Conservation (phyloP, 2,888 invertebrate species). For the Sceliomorpha sp. region DNA sequence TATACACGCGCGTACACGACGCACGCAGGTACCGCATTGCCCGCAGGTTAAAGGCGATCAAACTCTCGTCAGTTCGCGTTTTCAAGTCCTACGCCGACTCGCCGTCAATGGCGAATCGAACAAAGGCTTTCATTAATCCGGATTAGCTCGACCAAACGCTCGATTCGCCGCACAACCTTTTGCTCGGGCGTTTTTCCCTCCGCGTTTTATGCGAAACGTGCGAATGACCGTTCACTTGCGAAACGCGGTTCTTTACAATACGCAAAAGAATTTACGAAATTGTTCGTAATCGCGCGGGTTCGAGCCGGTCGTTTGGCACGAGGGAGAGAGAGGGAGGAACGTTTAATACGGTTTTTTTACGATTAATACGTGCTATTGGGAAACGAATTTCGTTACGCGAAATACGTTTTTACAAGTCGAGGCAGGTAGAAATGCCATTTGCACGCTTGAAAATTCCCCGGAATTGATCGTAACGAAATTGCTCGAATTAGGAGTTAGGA, state of each 20-base stretch:
- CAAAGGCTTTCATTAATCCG: constrained; percentile 2
- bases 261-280: background rate
- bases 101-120: background rate
- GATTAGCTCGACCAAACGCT: background rate
- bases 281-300: background rate
- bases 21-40: no score
- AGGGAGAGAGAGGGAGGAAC: no score
- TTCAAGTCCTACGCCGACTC: no score
- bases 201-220: background rate
- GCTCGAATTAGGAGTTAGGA: no score
- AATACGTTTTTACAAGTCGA: no score
- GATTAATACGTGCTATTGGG: background rate
- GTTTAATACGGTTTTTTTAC: background rate
- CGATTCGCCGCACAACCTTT: constrained; percentile 1
- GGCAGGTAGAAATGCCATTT: no score
- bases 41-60: no score
- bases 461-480: no score
- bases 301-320: background rate
- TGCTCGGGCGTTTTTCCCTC: background rate
- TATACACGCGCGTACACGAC: no score
- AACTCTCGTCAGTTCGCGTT: no score
- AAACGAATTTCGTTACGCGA: no score
- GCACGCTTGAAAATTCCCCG: no score
- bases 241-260: constrained; percentile 1
- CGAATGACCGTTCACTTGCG: background rate